Evolutionary conservation across 2,888 invertebrate genomes (phyloP), one percentile per base, ranked within the genome.

Genomic region (Drosophila nr. fundita): DNA sequence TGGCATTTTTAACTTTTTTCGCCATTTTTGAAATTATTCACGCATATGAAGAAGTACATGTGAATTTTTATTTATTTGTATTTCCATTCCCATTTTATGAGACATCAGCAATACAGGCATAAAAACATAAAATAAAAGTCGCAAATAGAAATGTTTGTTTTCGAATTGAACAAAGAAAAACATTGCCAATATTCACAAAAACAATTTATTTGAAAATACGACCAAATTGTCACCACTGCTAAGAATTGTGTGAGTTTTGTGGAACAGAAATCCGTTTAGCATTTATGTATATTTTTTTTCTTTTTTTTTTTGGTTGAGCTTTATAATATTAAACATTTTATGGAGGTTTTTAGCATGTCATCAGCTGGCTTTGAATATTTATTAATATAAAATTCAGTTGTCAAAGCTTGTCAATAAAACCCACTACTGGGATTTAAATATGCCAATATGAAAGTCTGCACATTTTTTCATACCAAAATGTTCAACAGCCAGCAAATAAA

Each of bases 11-110:
- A 87, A 78, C 80, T 82, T 78, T 85, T 82, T 72, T 62, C 61
- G 69, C 77, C 73, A 75, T 83, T 83, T 81, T 79, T 34, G 67
- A 87, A 89, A 82, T 84, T 89, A 87, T 89, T 87, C 89, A 78
- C 68, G 85, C 86, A 79, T 85, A 75, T 70, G 73, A 73, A 73
- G 65, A 76, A 79, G 79, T 61, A 70, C 77, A 78, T 57, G 58
- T 59, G 54, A 71, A 73, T 80, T 73, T 45, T 76, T 85, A 78
- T 87, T 84, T 84, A 78, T 79, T 77, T 75, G 55, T 58, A 72
- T 66, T 69, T 61, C 11, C 59, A 80, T 79, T 68, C 73, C 69
- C 42, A 67, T 73, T 76, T 69, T 66, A 63, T 77, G 80, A 49
- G 85, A 75, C 80, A 85, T 68, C 63, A 55, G 64, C 11, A 42